Evolutionary conservation across 2,888 invertebrate genomes (phyloP), one percentile per base, ranked within the genome.

Genomic region (Abscondita cerata): DNA sequence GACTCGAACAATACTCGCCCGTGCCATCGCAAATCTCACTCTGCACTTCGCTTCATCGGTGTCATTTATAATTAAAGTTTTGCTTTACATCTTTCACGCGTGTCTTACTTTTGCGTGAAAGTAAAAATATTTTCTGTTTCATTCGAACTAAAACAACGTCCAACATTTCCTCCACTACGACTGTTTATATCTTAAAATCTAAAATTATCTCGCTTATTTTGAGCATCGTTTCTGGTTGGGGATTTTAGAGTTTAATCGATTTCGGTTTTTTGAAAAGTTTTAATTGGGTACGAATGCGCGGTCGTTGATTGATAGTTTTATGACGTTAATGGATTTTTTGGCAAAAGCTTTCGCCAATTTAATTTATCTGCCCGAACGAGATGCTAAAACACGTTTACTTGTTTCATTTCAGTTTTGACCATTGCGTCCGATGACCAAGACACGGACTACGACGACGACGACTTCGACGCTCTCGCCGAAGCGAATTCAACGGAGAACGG

Each of bases 201-300:
- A 77, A 76, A 73, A 74, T 75, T 76, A 76, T 72, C 75, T 72
- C 59, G 60, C 72, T 73, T 76, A 76, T 76, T 77, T 77, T 72
- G 71, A 75, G 76, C 72, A 13, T 36, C 41, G 15, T 15, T 59
- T 47, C 56, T 40, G 3, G 20, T 50, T 25, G 38, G 58, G 54
- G 64, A 64, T 46, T 64, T 54, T 61, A 19, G 44, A 51, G 52
- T 52, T 58, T 52, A 53, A n/a, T 52, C 12, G 64, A 57, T 58
- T 46, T 52, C 51, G n/a, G 33, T 31, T 12, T 46, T 34, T 16
- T 19, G 12, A 20, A 12, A 13, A 31, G 16, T n/a, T 51, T 34
- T 51, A 5, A 9, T 41, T 16, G n/a, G 5, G 3, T 41, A 4
- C 6, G n/a, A n/a, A 4, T 15, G 16, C 15, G 15, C 41, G 15